Conservation (phyloP, 2,797 vertebrate genomes). For the Cynodonichthys magdalenae region DNA sequence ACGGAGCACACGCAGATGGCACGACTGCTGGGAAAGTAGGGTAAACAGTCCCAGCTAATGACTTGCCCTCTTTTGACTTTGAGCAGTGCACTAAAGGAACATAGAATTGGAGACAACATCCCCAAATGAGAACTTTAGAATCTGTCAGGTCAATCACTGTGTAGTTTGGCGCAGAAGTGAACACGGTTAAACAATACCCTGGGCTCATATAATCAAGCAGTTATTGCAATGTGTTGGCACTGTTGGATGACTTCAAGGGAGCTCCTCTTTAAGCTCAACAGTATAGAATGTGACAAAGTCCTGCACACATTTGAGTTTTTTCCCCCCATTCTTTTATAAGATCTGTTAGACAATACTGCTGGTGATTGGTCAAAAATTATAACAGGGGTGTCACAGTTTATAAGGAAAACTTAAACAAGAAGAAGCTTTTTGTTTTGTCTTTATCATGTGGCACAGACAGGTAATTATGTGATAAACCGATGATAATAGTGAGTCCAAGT, state of each 20-base stretch:
- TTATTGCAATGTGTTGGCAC: slow-evolving; percentile 14
- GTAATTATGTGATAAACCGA: too few species aligned
- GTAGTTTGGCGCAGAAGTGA: slow-evolving; percentile 32
- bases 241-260: not conserved
- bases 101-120: slow-evolving; percentile 37
- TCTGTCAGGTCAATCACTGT: slow-evolving; percentile 34
- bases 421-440: too few species aligned
- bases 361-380: too few species aligned
- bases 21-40: slow-evolving; percentile 55
- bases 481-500: too few species aligned
- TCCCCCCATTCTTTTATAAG: too few species aligned
- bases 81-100: slow-evolving; percentile 40
- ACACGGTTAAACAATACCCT: slow-evolving; percentile 20
- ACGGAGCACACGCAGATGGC: slow-evolving; percentile 68
- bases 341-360: too few species aligned
- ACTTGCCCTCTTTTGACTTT: slow-evolving; percentile 52
- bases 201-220: slow-evolving; percentile 27
- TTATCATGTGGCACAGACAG: too few species aligned
- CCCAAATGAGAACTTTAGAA: slow-evolving; percentile 26
- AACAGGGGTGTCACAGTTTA: too few species aligned
- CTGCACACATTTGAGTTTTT: not conserved
- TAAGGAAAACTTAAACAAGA: too few species aligned
- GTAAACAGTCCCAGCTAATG: slow-evolving; percentile 60
- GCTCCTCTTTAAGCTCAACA: not conserved
- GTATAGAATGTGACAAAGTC: not conserved